Percentiles rank a stretch among this genome's conserved stretches.
These are phyloP conservation scores for Apis cerana DNA, from an alignment of 1,140 invertebrate genomes.

Conservation along the genomic window DNA sequence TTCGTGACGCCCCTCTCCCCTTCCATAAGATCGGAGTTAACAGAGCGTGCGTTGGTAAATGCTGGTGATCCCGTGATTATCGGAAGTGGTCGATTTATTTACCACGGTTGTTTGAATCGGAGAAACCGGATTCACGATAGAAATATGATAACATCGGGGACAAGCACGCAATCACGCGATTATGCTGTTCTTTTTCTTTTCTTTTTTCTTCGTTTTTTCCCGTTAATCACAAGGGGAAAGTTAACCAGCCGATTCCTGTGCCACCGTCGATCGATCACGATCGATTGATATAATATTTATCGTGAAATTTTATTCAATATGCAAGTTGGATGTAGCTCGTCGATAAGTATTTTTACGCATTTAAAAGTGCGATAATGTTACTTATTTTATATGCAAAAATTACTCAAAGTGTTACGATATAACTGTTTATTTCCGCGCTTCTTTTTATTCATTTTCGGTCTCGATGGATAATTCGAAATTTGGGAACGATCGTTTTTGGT, in stretches of 20 bases:
- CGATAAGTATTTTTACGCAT: too few species aligned
- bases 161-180: neutral
- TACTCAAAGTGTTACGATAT: too few species aligned
- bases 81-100: conserved; percentile 39
- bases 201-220: neutral
- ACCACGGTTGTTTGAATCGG: neutral
- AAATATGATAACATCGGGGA: neutral
- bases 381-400: too few species aligned
- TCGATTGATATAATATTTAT: neutral
- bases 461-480: too few species aligned
- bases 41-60: conserved; percentile 5
- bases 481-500: too few species aligned
- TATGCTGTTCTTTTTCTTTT: neutral
- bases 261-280: too few species aligned
- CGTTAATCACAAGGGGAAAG: neutral
- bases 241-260: neutral
- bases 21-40: neutral
- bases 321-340: too few species aligned
- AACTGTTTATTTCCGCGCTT: too few species aligned
- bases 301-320: neutral
- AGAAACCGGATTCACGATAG: neutral
- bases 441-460: too few species aligned
- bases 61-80: conserved; percentile 1
- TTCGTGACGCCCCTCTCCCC: neutral
- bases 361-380: too few species aligned